Base-by-base conservation (phyloP, 2,888 invertebrate species). In the Acronicta psi region DNA sequence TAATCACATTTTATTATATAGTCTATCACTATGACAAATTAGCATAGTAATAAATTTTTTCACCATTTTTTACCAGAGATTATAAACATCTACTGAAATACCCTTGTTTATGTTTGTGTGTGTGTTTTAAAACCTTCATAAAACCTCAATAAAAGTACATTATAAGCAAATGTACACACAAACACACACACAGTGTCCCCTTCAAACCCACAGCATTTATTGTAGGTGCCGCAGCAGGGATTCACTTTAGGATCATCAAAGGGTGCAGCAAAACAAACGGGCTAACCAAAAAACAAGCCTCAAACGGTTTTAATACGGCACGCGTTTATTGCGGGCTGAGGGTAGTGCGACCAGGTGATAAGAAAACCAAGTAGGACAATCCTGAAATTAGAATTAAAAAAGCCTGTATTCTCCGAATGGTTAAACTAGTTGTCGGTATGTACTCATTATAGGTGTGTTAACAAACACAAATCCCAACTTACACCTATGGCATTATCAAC, bases 301-400 rank as follows among this genome's bases (percentile, higher is more conserved):
- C 67, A 75, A 77, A 69, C 63, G 72, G 59, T 79, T 81, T 82
- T 80, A 79, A 79, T 80, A 75, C 59, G 58, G 65, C 50, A 66
- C 67, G 59, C 69, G 73, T 75, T 69, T 80, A 75, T 73, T 74
- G 71, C 75, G 47, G 73, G 34, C 51, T 13, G 36, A 29, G 10
- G 0, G 38, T 70, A 66, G 50, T 34, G 10, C 0, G 20, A 0
- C 10, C 13, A 51, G 1, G n/a, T 16, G 1, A 8, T 1, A 9
- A 11, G 17, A 2, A 11, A 29, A 1, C 1, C 0, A 29, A 25
- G 1, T 31, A 6, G 18, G 57, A 65, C 7, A 11, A 10, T 40
- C 41, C 25, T 25, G 51, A 10, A 23, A 23, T 23, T 23, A 7
- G 7, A 23, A 7, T 23, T 4, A 13, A 14, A 8, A 36, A 11